phyloP scores from a whole-genome alignment of 2,797 vertebrate genomes.

The Tragelaphus eurycerus region DNA sequence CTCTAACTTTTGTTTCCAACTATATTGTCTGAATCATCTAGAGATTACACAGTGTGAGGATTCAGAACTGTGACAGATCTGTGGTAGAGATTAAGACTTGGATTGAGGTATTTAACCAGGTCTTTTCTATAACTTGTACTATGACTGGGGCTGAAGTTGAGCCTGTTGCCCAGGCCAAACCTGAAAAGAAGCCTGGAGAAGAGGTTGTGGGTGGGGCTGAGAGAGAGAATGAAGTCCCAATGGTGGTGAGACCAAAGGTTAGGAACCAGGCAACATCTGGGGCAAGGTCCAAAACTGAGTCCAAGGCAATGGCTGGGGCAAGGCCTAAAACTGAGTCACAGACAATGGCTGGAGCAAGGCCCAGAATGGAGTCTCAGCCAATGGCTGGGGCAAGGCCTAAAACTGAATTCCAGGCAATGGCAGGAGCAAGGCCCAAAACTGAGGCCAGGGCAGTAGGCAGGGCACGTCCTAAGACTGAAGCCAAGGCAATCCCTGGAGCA shows the following conservation, averaged over 20 bases:
- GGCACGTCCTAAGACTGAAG: constrained; percentile 53
- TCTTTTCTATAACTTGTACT: too few relatives aligned
- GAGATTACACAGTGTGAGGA: not conserved
- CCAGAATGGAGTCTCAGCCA: not conserved
- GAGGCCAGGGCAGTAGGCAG: not conserved
- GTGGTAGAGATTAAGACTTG: not conserved
- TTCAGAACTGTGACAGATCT: not conserved
- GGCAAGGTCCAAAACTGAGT: constrained; percentile 22
- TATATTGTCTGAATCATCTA: not conserved
- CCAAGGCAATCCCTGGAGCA: constrained; percentile 35
- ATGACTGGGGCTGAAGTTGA: too few relatives aligned
- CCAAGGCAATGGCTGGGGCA: not conserved
- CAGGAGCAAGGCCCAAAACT: not conserved
- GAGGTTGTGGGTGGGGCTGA: not conserved
- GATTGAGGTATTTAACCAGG: too few relatives aligned
- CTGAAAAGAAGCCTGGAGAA: constrained; percentile 49
- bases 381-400: not conserved
- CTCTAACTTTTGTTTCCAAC: not conserved
- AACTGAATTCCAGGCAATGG: not conserved
- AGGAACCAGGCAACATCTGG: constrained; percentile 31
- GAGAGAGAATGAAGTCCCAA: constrained; percentile 9
- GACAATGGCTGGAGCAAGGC: not conserved
- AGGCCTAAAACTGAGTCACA: constrained; percentile 19
- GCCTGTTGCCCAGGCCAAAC: not conserved
- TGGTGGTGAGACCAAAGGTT: constrained; percentile 68